Percentiles rank a stretch among this genome's conserved stretches.
These are phyloP conservation scores for Choloepus hoffmanni DNA, from an alignment of 2,113 vertebrate genomes.

Conservation along the genomic window DNA sequence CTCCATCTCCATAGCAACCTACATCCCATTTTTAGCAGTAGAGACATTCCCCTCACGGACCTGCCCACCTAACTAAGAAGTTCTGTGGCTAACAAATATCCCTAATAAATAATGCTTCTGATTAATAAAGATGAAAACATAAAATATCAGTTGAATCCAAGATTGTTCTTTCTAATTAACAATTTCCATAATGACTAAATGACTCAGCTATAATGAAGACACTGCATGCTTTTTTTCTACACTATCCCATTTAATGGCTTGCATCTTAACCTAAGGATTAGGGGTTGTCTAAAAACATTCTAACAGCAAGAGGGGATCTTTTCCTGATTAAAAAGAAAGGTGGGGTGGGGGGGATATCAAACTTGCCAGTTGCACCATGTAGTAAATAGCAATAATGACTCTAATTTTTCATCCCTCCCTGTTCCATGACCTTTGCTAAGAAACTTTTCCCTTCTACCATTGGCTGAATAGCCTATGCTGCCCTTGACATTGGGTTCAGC, in stretches of 20 bases:
- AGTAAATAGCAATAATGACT: neutral
- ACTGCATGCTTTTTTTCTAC: neutral
- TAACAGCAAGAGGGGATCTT: neutral
- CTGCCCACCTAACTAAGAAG: neutral
- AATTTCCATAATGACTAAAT: slow-evolving; percentile 20
- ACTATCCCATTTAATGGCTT: neutral
- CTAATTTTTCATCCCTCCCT: neutral
- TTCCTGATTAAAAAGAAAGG: slow-evolving; percentile 4
- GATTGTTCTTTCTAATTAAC: neutral
- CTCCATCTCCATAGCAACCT: neutral
- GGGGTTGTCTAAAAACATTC: neutral
- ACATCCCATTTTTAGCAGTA: neutral
- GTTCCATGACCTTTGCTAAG: neutral
- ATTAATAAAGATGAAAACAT: slow-evolving; percentile 24
- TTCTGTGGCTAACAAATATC: neutral
- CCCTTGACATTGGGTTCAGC: neutral
- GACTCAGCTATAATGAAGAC: neutral
- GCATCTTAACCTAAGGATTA: neutral
- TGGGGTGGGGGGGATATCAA: neutral
- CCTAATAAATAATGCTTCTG: neutral
- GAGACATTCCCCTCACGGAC: neutral
- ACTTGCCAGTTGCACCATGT: neutral
- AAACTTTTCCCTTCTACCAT: neutral
- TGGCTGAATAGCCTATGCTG: neutral
- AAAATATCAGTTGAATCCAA: neutral